Conservation (phyloP, 2,888 invertebrate species). For the Tipula helvola region DNA sequence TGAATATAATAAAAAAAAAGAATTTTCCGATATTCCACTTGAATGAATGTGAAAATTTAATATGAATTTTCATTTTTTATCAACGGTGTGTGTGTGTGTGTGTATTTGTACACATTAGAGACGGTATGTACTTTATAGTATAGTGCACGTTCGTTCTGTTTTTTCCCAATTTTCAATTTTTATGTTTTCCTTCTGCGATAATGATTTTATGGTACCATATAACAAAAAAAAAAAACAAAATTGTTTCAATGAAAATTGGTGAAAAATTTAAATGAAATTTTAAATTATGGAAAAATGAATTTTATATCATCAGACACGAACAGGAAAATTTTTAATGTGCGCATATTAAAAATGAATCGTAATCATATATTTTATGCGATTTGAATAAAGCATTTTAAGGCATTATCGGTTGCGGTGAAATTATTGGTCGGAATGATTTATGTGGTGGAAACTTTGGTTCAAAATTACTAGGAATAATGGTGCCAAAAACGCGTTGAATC, state of each 20-base stretch:
- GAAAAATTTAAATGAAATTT: not conserved
- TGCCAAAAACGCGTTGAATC: too few relatives aligned
- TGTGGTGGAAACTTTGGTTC: too few relatives aligned
- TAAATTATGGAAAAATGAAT: not conserved
- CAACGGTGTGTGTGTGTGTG: not conserved
- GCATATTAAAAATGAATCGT: not conserved
- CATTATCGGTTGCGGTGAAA: too few relatives aligned
- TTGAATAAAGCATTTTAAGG: too few relatives aligned
- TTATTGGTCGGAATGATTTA: too few relatives aligned
- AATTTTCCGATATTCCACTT: not conserved
- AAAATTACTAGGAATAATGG: too few relatives aligned
- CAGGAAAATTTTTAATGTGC: not conserved
- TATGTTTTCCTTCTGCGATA: not conserved
- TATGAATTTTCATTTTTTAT: conserved; percentile 6
- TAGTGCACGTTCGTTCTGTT: not conserved
- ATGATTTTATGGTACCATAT: not conserved
- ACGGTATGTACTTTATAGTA: not conserved
- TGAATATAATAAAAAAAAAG: not conserved
- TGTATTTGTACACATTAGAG: not conserved
- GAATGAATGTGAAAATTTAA: not conserved
- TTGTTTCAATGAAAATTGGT: not conserved
- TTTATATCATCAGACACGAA: not conserved
- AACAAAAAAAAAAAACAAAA: not conserved
- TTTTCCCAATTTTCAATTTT: not conserved
- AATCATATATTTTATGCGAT: too few relatives aligned